Base-by-base conservation (phyloP, 2,888 invertebrate genomes). In the Microplitis manilae region DNA sequence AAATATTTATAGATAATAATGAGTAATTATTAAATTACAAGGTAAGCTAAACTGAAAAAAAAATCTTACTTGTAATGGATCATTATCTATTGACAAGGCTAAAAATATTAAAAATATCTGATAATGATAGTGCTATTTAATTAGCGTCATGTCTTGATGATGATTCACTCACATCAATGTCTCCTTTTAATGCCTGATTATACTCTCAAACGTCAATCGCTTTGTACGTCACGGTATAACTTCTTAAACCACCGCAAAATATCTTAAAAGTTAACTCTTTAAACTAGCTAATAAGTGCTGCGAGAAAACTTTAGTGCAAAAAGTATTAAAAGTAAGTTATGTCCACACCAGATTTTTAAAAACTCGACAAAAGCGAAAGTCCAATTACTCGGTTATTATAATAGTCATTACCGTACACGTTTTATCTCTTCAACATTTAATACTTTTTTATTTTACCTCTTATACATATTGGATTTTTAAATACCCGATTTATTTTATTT, bases 161-260 rank as follows among this genome's bases (percentile, higher is more conserved):
- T 71, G 71, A 71, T 62, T 71, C 71, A 71, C 61, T 59, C 40
- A 61, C 17, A 71, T 64, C 64, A 41, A 65, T 50, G 20, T 73
- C 65, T 73, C 8, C 20, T 65, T 72, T n/a, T 61, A 41, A 13
- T 64, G 50, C 41, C 64, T 64, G 65, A 73, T 50, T 73, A 73
- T 30, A 38, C n/a, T 15, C 13, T 39, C 62, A 9, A 30, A 30
- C 30, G 30, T 30, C 30, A 30, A 30, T 30, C 30, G 30, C 4
- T 30, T 30, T 30, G 30, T 30, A 30, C 13, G 73, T 73, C 73
- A 73, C 73, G 73, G 73, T 73, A 40, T 20, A 15, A 5, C 50
- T 50, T 50, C 50, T 50, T 5, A 50, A 50, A 50, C 50, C 9
- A 13, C 9, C 5, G 50, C 8, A 50, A 13, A 50, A 50, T 50